These are phyloP conservation scores for Pterobdella sp. DNA, from an alignment of 2,888 invertebrate species.

Conservation along the genomic window DNA sequence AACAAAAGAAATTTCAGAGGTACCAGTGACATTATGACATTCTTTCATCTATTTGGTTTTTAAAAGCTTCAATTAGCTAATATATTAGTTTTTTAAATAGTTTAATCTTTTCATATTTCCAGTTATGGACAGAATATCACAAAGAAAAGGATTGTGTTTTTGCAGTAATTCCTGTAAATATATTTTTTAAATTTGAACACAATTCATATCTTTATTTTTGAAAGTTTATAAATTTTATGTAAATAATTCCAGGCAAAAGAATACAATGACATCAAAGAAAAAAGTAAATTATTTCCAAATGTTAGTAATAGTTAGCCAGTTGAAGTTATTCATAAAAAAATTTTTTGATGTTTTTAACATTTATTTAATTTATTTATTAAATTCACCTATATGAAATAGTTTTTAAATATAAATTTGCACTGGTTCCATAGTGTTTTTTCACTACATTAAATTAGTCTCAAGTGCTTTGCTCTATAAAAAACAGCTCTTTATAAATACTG, in stretches of 20 bases:
- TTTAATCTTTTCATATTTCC: slow-evolving; percentile 34
- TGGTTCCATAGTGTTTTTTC: too few relatives aligned
- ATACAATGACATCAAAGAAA: slow-evolving; percentile 42
- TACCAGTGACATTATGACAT: slow-evolving; percentile 34
- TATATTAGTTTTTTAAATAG: neutral
- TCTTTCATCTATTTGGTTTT: neutral
- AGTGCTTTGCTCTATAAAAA: too few relatives aligned
- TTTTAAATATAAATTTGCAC: too few relatives aligned
- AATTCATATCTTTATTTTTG: neutral
- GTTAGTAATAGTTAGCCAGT: slow-evolving; percentile 39
- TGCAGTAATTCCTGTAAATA: slow-evolving; percentile 44
- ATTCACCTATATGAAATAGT: too few relatives aligned
- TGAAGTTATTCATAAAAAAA: neutral
- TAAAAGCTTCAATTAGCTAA: neutral
- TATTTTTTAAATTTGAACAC: neutral
- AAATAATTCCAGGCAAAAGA: slow-evolving; percentile 39
- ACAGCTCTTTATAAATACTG: too few relatives aligned
- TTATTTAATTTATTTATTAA: too few relatives aligned
- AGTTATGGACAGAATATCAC: slow-evolving; percentile 47
- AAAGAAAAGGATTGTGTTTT: slow-evolving; percentile 45
- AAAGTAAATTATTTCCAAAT: slow-evolving; percentile 41
- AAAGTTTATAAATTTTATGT: slow-evolving; percentile 4
- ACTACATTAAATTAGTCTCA: too few relatives aligned
- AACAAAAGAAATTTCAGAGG: slow-evolving; percentile 44
- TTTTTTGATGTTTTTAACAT: too few relatives aligned